Evolutionary conservation across 2,888 invertebrate genomes (phyloP), one percentile per base, ranked within the genome.

Genomic region (Clitarchus hookeri): DNA sequence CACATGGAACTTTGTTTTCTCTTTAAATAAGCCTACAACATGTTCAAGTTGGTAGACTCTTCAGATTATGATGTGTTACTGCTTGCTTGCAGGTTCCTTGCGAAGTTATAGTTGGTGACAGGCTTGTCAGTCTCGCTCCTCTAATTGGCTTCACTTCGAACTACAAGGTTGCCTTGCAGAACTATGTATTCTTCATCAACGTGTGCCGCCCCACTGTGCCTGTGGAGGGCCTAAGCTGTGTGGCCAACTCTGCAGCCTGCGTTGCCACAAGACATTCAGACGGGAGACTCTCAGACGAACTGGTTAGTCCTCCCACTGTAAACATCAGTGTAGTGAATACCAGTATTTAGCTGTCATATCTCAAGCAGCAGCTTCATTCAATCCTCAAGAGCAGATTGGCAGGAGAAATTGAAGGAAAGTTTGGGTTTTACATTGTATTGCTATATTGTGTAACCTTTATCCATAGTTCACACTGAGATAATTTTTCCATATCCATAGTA

Each of bases 141-240:
- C 23, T 82, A 26, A 36, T 36, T 19, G 44, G 82, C 23, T 82
- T 23, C 19, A 11, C 16, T 12, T 36, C 26, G 19, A 82, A 82
- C 82, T 82, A 82, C 36, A n/a, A 82, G 82, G 27, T 82, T 8
- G 23, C 82, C 82, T 13, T 27, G 36, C 27, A 82, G 36, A 0
- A n/a, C 36, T 82, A 16, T 23, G 36, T 16, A 11, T 82, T 82
- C 82, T 82, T 19, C 44, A 44, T 82, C 82, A 82, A 82, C 27
- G 82, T 82, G 36, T 82, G 82, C 23, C 27, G 82, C 13, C 82
- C 82, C 13, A 44, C n/a, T 13, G 36, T 82, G 27, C 82, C 82
- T 1, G 19, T 82, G 27, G 23, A 19, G 13, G 82, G 82, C 36
- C 36, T 82, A 12, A 19, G 82, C 36, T 82, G 82, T 36, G 19